A percentile compares a stretch with the other conserved stretches of the same genome.
Evolutionary conservation across 2,888 invertebrate species (phyloP).

Genomic region (Galerucella pusilla): DNA sequence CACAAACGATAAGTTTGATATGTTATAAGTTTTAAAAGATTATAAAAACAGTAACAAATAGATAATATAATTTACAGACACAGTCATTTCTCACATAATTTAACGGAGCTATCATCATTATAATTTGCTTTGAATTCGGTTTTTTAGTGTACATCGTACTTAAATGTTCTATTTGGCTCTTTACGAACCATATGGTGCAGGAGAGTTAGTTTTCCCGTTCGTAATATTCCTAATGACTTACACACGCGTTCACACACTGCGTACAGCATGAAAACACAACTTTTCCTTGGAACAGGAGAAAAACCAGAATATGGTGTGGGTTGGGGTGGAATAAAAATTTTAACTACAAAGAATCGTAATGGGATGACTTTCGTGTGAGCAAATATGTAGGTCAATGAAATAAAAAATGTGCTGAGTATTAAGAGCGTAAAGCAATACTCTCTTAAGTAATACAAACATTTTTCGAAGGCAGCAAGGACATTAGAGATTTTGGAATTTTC

Average conservation of each 20-base stretch:
- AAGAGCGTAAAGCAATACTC: too few species aligned
- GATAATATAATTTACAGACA: too few species aligned
- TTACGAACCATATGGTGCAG: constrained; percentile 61
- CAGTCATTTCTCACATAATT: too few species aligned
- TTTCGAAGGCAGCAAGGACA: too few species aligned
- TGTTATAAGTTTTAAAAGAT: too few species aligned
- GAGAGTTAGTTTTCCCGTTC: constrained; percentile 67
- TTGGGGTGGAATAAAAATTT: background rate
- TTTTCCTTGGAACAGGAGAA: constrained; percentile 49
- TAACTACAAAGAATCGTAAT: background rate
- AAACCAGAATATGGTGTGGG: constrained; percentile 3
- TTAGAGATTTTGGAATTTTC: too few species aligned
- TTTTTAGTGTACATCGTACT: constrained; percentile 10
- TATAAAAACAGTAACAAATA: too few species aligned
- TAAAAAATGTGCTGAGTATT: background rate
- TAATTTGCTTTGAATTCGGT: background rate
- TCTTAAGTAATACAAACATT: too few species aligned
- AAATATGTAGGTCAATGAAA: background rate
- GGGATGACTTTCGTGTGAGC: background rate
- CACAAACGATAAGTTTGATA: too few species aligned
- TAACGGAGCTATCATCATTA: background rate
- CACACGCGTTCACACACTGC: constrained; percentile 63
- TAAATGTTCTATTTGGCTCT: constrained; percentile 19
- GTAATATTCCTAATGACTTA: constrained; percentile 68
- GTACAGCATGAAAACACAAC: constrained; percentile 65